Evolutionary conservation across 2,888 invertebrate genomes (phyloP), one percentile per base, ranked within the genome.

Genomic region (Drosophila austrosaltans): DNA sequence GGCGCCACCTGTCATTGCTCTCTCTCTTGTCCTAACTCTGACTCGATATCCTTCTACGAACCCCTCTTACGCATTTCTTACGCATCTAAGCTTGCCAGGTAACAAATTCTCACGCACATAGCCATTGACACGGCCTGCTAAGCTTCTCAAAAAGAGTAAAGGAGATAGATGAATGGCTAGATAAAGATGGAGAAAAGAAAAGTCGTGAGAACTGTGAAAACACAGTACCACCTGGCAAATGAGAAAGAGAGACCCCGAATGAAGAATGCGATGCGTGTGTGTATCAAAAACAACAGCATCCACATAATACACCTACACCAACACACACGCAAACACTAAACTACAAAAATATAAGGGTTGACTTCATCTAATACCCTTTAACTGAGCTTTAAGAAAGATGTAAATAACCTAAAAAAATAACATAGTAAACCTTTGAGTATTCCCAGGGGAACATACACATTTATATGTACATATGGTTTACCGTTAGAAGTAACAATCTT

Each of bases 91-190:
- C 83, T 73, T 59, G 60, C 53, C 57, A 61, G 74, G 75, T 71
- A 78, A 79, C 76, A 81, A 77, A 84, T 83, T 86, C 81, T 71
- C 83, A 84, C 83, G 86, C 83, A 78, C 83, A 65, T 53, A 72
- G 73, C 78, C 78, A 83, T 81, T 83, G 86, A 83, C 86, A 84
- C 76, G 84, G 79, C 63, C 78, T 72, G 78, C 81, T 84, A 83
- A 86, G 86, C 81, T 79, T 65, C 61, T 28, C 58, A 36, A 39
- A 60, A 70, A 32, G 61, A 53, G 66, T 39, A 67, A 28, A 68
- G 8, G 42, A 66, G 28, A 25, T 28, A 62, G 28, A 25, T 36
- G 36, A 36, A 36, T 36, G 3, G 36, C 7, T 36, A 36, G 36
- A 36, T 36, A 36, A 8, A 10, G 36, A 36, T 36, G 36, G 36